Evolutionary conservation across 2,113 vertebrate genomes (phyloP).

Genomic region (Puntigrus tetrazona): DNA sequence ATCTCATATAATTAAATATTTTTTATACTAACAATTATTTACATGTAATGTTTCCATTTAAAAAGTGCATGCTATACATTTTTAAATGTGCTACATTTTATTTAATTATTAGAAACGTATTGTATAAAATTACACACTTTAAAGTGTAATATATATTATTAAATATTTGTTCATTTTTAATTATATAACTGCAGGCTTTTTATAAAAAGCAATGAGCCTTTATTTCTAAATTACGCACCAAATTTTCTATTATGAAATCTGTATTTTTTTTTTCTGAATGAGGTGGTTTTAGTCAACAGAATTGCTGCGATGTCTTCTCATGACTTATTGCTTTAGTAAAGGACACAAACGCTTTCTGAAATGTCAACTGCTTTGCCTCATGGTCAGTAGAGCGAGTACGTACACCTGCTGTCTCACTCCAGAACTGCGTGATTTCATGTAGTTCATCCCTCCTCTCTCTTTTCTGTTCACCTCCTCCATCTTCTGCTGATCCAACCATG

Average conservation of each 20-base stretch:
- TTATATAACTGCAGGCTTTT: background rate
- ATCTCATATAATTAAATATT: background rate
- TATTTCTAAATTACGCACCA: background rate
- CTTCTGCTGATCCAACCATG: constrained; percentile 97
- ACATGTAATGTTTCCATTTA: background rate
- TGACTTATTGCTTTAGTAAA: background rate
- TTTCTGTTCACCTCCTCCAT: constrained; percentile 96
- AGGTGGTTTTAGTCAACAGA: background rate
- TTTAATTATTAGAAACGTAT: background rate
- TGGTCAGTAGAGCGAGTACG: constrained; percentile 63
- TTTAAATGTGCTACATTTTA: background rate
- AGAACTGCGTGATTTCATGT: constrained; percentile 97
- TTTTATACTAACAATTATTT: background rate
- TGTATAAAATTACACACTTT: background rate
- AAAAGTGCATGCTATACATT: background rate
- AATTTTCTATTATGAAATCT: background rate
- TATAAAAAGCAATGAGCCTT: too few species aligned
- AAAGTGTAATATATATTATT: background rate
- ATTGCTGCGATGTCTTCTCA: background rate
- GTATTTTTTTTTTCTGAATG: background rate
- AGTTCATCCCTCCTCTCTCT: constrained; percentile 95
- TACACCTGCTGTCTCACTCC: constrained; percentile 97
- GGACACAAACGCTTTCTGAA: background rate
- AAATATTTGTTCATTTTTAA: background rate
- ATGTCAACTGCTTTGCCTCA: background rate